Evolutionary conservation across 2,797 vertebrate species (phyloP), one percentile per base, ranked within the genome.

Genomic region (Cyprinodon diabolis): DNA sequence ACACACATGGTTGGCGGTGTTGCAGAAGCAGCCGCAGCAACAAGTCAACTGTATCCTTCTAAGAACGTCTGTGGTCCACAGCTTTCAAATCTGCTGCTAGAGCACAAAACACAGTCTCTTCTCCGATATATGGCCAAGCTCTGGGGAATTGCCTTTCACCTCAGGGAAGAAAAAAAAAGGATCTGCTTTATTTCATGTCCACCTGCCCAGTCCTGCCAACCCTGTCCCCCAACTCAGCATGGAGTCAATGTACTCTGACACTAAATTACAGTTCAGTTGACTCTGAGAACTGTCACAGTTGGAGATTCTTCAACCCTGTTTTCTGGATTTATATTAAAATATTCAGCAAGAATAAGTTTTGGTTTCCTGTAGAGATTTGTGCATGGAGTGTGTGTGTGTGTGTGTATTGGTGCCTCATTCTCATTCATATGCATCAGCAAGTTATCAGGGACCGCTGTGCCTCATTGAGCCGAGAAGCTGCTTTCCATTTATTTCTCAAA

Each of bases 391-490:
- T 55, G 69, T 13, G 54, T 66, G n/a, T 60, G 48, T 8, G 17
- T 7, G n/a, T 57, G 49, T 72, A 67, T 54, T 76, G 54, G 67
- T 68, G 73, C 69, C 81, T 87, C 82, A 79, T 84, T 81, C 87
- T 87, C 90, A 92, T 92, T 87, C 88, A 83, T 89, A 90, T 91
- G 87, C 87, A 92, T 86, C 90, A 87, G 90, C 83, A 87, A 84
- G 87, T 93, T 93, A 92, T 92, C 90, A 91, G 89, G 77, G 78
- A 83, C 78, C 66, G 90, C 81, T 84, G 86, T 87, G 90, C 90
- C 92, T 93, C 92, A 90, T 92, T 90, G 92, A 90, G 79, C 88
- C 71, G 72, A 69, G 85, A 87, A 88, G 87, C 89, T 84, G 80
- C 85, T 88, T 91, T 89, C 86, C 86, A 88, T 91, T 91, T 90